Percentiles rank a stretch among this genome's conserved stretches.
Evolutionary conservation across 2,113 vertebrate genomes (phyloP).

Genomic region (Corythaeola cristata): DNA sequence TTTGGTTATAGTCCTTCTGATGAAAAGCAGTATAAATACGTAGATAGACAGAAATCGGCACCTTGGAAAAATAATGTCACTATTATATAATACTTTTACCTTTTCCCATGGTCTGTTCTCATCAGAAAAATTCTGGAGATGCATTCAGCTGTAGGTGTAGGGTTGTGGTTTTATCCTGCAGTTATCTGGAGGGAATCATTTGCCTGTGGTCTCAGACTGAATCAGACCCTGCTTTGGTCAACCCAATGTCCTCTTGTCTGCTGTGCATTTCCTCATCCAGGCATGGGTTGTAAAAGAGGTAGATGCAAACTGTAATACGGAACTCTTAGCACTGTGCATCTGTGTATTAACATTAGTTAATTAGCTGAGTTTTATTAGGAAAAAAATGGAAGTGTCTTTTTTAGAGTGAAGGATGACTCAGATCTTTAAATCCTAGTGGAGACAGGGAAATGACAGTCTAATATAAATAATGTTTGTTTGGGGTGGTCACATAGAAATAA

Average conservation of each 20-base stretch:
- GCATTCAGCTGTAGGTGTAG: not conserved
- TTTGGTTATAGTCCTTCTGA: not conserved
- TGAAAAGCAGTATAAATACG: not conserved
- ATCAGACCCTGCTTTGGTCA: not conserved
- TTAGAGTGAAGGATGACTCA: not conserved
- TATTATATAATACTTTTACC: not conserved
- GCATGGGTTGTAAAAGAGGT: not conserved
- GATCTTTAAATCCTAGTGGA: not conserved
- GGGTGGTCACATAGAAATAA: not conserved
- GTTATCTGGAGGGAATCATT: not conserved
- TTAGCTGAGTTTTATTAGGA: not conserved
- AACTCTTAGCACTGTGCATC: not conserved
- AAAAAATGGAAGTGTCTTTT: not conserved
- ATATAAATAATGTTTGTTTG: not conserved
- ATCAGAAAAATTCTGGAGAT: not conserved
- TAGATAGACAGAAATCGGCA: not conserved
- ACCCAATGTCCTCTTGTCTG: not conserved
- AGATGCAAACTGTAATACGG: not conserved
- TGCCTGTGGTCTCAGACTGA: not conserved
- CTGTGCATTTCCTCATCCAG: accelerated
- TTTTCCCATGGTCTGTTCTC: not conserved
- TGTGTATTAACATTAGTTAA: not conserved
- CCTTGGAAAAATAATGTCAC: not conserved
- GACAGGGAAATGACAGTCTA: not conserved
- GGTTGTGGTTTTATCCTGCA: not conserved